Percentiles rank a stretch among this genome's conserved stretches.
Conservation (phyloP, 2,888 invertebrate species). For the Philereme vetulata region DNA sequence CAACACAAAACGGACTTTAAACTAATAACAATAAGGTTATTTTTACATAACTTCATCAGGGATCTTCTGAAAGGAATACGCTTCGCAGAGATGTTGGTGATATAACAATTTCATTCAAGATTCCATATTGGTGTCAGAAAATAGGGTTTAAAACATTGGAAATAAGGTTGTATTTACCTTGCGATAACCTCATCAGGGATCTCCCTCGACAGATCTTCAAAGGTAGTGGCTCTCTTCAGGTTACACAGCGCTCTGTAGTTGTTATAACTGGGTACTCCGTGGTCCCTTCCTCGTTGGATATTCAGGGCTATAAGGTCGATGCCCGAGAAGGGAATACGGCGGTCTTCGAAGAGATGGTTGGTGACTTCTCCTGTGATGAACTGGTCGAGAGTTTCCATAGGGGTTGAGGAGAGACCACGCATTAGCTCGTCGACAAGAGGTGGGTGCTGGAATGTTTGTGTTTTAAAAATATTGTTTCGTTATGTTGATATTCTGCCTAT, state of each 20-base stretch:
- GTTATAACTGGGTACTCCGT: constrained; percentile 94
- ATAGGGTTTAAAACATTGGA: too few species aligned
- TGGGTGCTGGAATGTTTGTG: constrained; percentile 70
- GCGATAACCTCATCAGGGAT: constrained; percentile 93
- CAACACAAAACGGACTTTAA: too few species aligned
- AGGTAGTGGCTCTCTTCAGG: constrained; percentile 91
- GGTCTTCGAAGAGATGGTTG: constrained; percentile 96
- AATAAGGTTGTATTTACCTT: constrained; percentile 54
- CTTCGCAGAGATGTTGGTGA: too few species aligned
- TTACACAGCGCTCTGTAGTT: constrained; percentile 96
- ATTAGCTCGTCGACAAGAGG: constrained; percentile 93
- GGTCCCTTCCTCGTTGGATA: constrained; percentile 93
- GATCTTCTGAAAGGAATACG: too few species aligned
- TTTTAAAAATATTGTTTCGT: too few species aligned
- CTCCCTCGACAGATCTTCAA: constrained; percentile 94
- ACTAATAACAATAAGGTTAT: not conserved
- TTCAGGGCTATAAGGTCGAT: constrained; percentile 96
- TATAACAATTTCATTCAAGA: too few species aligned
- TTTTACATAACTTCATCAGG: constrained; percentile 89
- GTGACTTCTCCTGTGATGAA: constrained; percentile 97
- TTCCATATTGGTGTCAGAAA: too few species aligned
- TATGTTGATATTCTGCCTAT: too few species aligned
- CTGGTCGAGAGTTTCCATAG: constrained; percentile 96
- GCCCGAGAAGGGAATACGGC: constrained; percentile 95
- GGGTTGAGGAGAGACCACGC: constrained; percentile 93